These are phyloP conservation scores for Sclerodermus sp. DNA, from an alignment of 2,888 invertebrate species.

Conservation along the genomic window DNA sequence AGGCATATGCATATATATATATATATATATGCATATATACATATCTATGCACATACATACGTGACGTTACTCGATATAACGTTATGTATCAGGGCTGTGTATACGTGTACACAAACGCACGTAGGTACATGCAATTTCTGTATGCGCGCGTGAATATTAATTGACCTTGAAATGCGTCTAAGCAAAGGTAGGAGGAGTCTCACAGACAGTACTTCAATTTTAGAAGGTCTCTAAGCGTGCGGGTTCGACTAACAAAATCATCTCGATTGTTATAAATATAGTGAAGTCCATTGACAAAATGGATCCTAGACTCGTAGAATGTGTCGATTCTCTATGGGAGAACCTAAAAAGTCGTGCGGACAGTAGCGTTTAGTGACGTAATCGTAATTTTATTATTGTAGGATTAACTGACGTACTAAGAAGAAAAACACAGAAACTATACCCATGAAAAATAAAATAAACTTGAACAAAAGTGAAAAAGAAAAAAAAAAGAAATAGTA, in stretches of 20 bases:
- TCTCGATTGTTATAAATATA: conserved; percentile 3
- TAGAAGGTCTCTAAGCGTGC: conserved; percentile 17
- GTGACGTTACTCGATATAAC: too few relatives aligned
- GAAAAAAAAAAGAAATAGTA: conserved; percentile 6
- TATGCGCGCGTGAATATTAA: too few relatives aligned
- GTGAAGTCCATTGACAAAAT: too few relatives aligned
- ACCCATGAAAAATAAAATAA: background rate
- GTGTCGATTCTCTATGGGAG: conserved; percentile 38
- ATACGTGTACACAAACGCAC: too few relatives aligned
- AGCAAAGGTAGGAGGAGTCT: too few relatives aligned
- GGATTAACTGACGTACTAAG: conserved; percentile 24
- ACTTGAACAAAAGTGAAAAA: conserved; percentile 6
- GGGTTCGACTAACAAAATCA: conserved; percentile 20
- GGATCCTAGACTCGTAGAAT: conserved; percentile 28
- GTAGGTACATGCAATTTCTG: too few relatives aligned
- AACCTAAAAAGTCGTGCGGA: conserved; percentile 28
- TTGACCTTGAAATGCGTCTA: too few relatives aligned
- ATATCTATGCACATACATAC: too few relatives aligned
- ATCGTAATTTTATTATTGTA: conserved; percentile 48
- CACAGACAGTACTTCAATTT: too few relatives aligned
- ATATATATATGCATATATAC: too few relatives aligned
- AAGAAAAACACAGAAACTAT: conserved; percentile 7
- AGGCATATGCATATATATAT: too few relatives aligned
- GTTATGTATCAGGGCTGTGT: too few relatives aligned
- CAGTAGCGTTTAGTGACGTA: conserved; percentile 40